Evolutionary conservation across 1,140 invertebrate genomes (phyloP), one percentile per base, ranked within the genome.

Genomic region (Euglossa dilemma): DNA sequence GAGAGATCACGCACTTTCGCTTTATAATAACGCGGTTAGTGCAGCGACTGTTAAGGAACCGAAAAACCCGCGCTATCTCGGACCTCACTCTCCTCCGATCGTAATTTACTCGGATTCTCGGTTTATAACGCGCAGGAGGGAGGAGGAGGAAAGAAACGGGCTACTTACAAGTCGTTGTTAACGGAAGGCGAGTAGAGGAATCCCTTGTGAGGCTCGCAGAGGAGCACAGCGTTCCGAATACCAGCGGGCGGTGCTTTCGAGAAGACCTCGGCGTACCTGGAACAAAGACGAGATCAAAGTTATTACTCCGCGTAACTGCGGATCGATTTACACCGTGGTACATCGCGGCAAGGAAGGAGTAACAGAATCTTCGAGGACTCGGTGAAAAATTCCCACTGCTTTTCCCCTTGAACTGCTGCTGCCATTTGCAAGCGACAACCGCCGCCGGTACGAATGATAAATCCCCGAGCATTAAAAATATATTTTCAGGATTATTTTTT

Each of bases 121-220:
- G 14, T 14, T 23, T 11, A 25, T 25, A 25, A 59, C 6, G 12
- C n/a, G n/a, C 14, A 16, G 14, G 14, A 16, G 12, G 12, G 14
- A n/a, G 0, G 12, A 25, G 25, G n/a, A 59, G 25, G 7, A 18
- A 6, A 25, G 54, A 14, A 16, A 25, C 0, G 11, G 8, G n/a
- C 54, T 85, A 93, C 93, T 93, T 87, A 93, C 93, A 91, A 56
- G 83, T 93, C 82, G 69, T 80, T 87, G 76, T 72, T 85, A 71
- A 73, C 61, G 73, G 84, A 71, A 12, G 90, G 90, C 52, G 85
- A 14, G 64, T 92, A 91, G 0, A 94, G 70, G 54, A 94, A 92
- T 36, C 92, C 93, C 75, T 92, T 91, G 73, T 94, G 93, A 8
- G 79, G 70, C 43, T 92, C 90, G 69, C 93, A 94, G 8, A 94